Evolutionary conservation across 2,797 vertebrate genomes (phyloP), one percentile per base, ranked within the genome.

Genomic region (Saguinus oedipus): DNA sequence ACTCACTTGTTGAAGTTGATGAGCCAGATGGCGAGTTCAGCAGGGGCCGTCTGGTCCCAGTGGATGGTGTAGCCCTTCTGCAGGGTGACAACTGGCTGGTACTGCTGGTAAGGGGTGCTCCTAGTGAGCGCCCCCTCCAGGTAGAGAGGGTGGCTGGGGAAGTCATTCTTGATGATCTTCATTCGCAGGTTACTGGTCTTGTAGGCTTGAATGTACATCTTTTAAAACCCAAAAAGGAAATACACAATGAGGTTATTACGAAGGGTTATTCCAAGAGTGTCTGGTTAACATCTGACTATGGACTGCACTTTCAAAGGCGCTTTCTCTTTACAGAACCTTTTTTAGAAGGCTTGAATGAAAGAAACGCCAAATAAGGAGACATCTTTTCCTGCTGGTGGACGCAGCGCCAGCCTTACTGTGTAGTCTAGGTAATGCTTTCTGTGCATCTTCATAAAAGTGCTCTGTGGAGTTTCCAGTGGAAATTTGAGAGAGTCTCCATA

Each of bases 1-100:
- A 98, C 99, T 98, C 97, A 99, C 99, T 99, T 99, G 98, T 99
- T 99, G 98, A 99, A 99, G 98, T 99, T 99, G 98, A 99, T 99
- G 98, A 99, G 99, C 99, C 99, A 99, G 97, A 99, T 98, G 96
- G 98, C 99, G 93, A 99, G 98, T 98, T 99, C 99, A 12, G 99
- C 98, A 0, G 99, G 99, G 3, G 99, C 99, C 0, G 98, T 98
- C 97, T 99, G 99, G 98, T 99, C 99, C 99, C 99, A 99, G 98
- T 99, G 99, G 97, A 99, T 98, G 8, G 99, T 99, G 97, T 99
- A 99, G 96, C 99, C 99, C 98, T 99, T 99, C 78, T 98, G 98
- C 92, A 99, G 98, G 0, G 99, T 99, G 97, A 99, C 83, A 57
- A 99, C 99, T 0, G 99, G 99, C 98, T 99, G 99, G 98, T 99